Evolutionary conservation across 2,113 vertebrate genomes (phyloP).

Genomic region (Castor canadensis): DNA sequence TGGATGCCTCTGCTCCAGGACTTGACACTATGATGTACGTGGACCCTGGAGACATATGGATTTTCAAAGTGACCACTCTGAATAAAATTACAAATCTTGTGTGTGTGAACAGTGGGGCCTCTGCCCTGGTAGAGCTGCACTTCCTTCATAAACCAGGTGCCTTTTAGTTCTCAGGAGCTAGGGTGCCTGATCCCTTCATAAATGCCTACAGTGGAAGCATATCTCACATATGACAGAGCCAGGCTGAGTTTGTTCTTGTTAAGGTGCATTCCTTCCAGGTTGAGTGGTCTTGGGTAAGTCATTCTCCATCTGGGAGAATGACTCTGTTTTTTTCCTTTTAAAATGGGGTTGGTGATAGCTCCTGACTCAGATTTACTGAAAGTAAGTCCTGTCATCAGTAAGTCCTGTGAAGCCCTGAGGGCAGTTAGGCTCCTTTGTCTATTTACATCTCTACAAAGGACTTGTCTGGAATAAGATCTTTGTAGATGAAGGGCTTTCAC

Average conservation of each 20-base stretch:
- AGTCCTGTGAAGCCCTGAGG: neutral
- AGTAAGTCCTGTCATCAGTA: neutral
- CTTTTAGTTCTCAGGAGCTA: neutral
- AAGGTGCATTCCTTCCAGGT: neutral
- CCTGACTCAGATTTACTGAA: neutral
- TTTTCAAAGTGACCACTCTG: constrained; percentile 87
- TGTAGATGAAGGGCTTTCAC: neutral
- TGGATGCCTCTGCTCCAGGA: constrained; percentile 86
- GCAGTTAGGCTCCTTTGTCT: neutral
- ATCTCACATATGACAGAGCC: neutral
- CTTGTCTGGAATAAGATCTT: neutral
- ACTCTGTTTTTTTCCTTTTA: neutral
- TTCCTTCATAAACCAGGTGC: constrained; percentile 25
- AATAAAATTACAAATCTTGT: constrained; percentile 85
- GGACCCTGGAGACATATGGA: constrained; percentile 88
- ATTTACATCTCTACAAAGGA: neutral
- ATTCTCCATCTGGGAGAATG: neutral
- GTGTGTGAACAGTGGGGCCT: constrained; percentile 76
- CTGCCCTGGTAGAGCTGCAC: neutral
- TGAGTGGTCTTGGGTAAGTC: constrained; percentile 9
- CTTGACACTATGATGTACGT: constrained; percentile 90
- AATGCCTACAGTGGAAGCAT: neutral
- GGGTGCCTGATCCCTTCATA: neutral
- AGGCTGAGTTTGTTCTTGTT: neutral
- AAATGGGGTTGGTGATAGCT: neutral